Evolutionary conservation across 2,797 vertebrate species (phyloP), one percentile per base, ranked within the genome.

Genomic region (Tokudaia tokunoshimensis): DNA sequence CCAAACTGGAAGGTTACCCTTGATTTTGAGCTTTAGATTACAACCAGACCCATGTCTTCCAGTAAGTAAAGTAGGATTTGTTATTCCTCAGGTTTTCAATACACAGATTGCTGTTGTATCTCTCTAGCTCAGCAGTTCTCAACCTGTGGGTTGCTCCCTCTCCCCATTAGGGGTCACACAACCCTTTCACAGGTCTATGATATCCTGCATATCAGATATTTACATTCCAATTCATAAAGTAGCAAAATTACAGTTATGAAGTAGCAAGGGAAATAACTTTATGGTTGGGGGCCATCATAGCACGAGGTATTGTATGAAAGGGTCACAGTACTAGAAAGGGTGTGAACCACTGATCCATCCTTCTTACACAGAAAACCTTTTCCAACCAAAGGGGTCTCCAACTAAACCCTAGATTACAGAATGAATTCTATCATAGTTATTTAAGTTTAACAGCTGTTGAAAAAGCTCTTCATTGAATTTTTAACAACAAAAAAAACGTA

Each of bases 381-480:
- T 55, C 47, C 78, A 89, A 74, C 72, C 50, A 94, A 94, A 95
- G 26, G 26, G 0, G 14, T 63, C 44, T 95, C 70, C n/a, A 70
- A 87, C 29, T 15, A 94, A 92, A 74, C 29, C 15, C 13, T 78
- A 94, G 87, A 92, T 92, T 89, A 89, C 7, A 95, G 47, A 92
- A 82, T 86, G 37, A 94, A 82, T 50, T 41, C 20, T 57, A 15
- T 80, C 52, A 89, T 15, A 92, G 20, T 78, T 89, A 95, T 72
- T 94, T 95, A 88, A 79, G n/a, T 57, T 96, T 92, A 92, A 89
- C 44, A 65, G 11, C 78, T 82, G 41, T 85, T 82, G 63, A 92
- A 91, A 94, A 94, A 86, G 4, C 15, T 31, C 31, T 96, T 91
- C 50, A 80, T 10, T 91, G 61, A 79, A 57, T 37, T 95, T 97